Evolutionary conservation across 1,140 invertebrate species (phyloP).

Genomic region (Drosophila arawakana): DNA sequence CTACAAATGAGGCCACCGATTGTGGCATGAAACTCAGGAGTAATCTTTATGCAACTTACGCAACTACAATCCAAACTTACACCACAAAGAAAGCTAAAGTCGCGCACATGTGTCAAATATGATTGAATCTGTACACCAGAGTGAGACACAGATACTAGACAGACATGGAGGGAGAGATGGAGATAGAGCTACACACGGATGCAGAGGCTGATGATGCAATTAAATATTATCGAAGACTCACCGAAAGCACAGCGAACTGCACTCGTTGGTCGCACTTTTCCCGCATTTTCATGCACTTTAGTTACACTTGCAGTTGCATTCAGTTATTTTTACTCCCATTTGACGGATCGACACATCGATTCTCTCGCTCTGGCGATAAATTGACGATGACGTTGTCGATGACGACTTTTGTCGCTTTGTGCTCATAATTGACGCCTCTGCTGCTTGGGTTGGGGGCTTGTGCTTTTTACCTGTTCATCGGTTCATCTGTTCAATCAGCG

Average conservation of each 20-base stretch:
- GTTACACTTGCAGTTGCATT: conserved; percentile 50
- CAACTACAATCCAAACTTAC: conserved; percentile 54
- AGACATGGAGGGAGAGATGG: neutral
- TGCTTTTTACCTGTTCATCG: no score
- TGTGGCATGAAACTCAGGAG: conserved; percentile 40
- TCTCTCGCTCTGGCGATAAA: conserved; percentile 41
- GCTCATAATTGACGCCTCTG: conserved; percentile 59
- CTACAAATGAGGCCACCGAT: conserved; percentile 66
- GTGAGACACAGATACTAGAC: neutral
- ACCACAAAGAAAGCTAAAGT: conserved; percentile 60
- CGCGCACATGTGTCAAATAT: conserved; percentile 47
- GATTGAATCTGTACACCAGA: conserved; percentile 47
- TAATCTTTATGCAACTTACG: conserved; percentile 51
- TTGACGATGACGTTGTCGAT: conserved; percentile 25
- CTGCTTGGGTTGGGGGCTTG: neutral
- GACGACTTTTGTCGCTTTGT: conserved; percentile 65
- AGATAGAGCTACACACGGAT: neutral
- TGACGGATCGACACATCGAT: conserved; percentile 34
- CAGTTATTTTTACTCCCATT: conserved; percentile 18
- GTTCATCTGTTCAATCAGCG: conserved; percentile 54
- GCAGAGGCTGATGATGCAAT: conserved; percentile 61
- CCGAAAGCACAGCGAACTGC: conserved; percentile 75
- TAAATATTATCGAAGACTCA: conserved; percentile 62
- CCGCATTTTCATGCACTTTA: conserved; percentile 58
- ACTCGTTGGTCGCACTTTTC: conserved; percentile 74